phyloP scores from a whole-genome alignment of 2,888 invertebrate genomes.

The Caenorhabditis sp. region DNA sequence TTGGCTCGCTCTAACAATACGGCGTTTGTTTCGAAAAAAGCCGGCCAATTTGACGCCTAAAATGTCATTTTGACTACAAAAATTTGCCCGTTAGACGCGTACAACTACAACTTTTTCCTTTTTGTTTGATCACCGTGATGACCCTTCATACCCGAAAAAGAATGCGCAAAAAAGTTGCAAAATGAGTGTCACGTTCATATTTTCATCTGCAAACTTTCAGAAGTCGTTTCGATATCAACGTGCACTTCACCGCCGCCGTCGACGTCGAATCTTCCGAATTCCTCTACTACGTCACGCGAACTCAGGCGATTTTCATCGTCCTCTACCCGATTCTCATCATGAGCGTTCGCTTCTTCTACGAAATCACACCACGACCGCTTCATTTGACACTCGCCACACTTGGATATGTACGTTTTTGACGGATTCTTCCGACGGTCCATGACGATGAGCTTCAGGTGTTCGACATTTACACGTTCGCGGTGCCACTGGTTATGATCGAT shows the following conservation, averaged over 20 bases:
- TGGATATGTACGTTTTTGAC: conserved; percentile 11
- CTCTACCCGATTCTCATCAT: conserved; percentile 25
- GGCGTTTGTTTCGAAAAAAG: too few species aligned
- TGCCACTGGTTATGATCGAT: conserved; percentile 34
- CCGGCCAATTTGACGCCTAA: too few species aligned
- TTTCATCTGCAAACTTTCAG: conserved; percentile 1
- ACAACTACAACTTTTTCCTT: background rate
- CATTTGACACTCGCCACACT: conserved; percentile 27
- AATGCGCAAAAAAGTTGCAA: too few species aligned
- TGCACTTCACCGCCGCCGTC: conserved; percentile 44
- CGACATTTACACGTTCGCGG: conserved; percentile 21
- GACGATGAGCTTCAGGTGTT: conserved; percentile 33
- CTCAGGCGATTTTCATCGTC: conserved; percentile 33
- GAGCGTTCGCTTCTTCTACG: conserved; percentile 29
- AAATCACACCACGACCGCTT: conserved; percentile 10
- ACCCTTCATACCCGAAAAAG: background rate
- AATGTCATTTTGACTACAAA: too few species aligned
- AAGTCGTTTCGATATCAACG: conserved; percentile 35
- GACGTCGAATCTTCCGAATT: conserved; percentile 49
- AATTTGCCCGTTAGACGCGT: too few species aligned
- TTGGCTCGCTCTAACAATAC: too few species aligned
- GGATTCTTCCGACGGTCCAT: too few species aligned
- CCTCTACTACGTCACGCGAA: conserved; percentile 16
- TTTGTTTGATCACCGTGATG: background rate
- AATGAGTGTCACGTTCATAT: too few species aligned